A percentile compares a stretch with the other conserved stretches of the same genome.
These are phyloP conservation scores for Gulo gulo DNA, from an alignment of 2,113 vertebrate genomes.

Conservation along the genomic window DNA sequence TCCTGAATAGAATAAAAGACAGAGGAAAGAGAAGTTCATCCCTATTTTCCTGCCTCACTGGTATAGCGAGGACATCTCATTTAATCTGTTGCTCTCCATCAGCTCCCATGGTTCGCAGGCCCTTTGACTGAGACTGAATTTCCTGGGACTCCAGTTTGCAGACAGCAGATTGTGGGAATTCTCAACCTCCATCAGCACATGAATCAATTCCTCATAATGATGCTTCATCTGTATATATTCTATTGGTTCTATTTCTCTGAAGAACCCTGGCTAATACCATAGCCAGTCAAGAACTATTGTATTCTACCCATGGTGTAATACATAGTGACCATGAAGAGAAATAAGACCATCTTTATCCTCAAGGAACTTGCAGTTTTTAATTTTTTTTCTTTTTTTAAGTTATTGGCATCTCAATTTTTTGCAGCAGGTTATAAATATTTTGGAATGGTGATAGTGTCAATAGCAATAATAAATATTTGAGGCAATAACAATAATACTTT, in stretches of 20 bases:
- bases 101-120: background rate
- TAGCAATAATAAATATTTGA: background rate
- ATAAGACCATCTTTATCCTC: background rate
- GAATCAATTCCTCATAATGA: background rate
- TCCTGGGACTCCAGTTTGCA: background rate
- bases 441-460: background rate
- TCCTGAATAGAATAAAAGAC: background rate
- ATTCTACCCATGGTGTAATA: background rate
- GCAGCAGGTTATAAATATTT: background rate
- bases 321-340: background rate
- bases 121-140: background rate
- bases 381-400: background rate
- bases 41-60: background rate
- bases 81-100: background rate
- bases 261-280: background rate
- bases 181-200: background rate
- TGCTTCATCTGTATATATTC: background rate
- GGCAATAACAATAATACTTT: background rate
- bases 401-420: background rate
- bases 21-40: background rate
- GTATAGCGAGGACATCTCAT: background rate
- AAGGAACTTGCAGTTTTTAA: background rate
- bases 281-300: background rate
- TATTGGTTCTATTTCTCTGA: background rate
- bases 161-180: background rate